Evolutionary conservation across 2,888 invertebrate genomes (phyloP), one percentile per base, ranked within the genome.

Genomic region (Coenonympha glycerion): DNA sequence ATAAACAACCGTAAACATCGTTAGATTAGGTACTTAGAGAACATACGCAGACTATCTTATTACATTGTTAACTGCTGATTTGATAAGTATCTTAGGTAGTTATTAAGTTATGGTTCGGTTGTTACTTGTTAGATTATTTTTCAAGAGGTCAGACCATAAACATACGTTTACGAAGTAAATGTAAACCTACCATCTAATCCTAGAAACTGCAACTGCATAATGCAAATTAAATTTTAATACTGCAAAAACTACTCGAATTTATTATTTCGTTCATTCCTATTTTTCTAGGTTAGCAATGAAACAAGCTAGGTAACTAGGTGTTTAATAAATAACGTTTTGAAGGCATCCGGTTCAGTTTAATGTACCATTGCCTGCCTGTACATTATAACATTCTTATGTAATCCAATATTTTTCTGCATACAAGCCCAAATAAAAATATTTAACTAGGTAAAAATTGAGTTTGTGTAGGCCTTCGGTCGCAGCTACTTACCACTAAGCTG

Each of bases 381-480:
- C 71, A 73, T 73, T 69, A n/a, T n/a, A 75, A 73, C 69, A 69
- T 73, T 69, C 73, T 76, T 59, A 71, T 73, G 77, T 69, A 76
- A 79, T 79, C 71, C 75, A 75, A 73, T 68, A 73, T 77, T 73
- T 69, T n/a, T 72, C 74, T 68, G 69, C 67, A 71, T 75, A 70
- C 71, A 73, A 76, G 68, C 70, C 64, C 56, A 80, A 79, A 79
- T 78, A 71, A 75, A 74, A 71, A 65, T 77, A 81, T 80, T 85
- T 84, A 83, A 85, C 83, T 80, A 82, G 77, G 73, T 69, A 76
- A 19, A 11, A 3, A 13, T 3, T 73, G 70, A 21, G 21, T 19
- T 42, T 19, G n/a, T n/a, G n/a, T n/a, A n/a, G n/a, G n/a, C n/a
- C n/a, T 42, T 13, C 42, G 30, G 11, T 30, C 19, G 8, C 8